These are phyloP conservation scores for Ctena decussata DNA, from an alignment of 2,888 invertebrate genomes.

Conservation along the genomic window DNA sequence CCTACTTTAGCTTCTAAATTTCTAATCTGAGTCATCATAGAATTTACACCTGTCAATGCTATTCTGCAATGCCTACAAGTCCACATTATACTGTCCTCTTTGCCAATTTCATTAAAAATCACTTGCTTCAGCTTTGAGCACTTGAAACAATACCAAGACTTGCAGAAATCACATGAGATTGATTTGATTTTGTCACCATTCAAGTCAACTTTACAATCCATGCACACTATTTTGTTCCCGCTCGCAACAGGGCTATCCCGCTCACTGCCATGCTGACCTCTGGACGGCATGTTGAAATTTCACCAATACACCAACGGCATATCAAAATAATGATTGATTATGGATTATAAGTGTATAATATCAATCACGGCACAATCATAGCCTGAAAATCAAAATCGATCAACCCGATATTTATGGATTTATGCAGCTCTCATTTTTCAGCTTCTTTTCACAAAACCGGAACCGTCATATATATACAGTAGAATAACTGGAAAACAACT, in stretches of 20 bases:
- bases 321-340: too few relatives aligned
- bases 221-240: neutral
- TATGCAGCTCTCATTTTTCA: too few relatives aligned
- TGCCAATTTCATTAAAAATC: neutral
- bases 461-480: too few relatives aligned
- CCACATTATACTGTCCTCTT: neutral
- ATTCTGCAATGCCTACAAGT: slow-evolving; percentile 1
- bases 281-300: too few relatives aligned
- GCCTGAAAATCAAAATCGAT: too few relatives aligned
- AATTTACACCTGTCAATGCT: neutral
- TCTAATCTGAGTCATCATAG: neutral
- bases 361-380: too few relatives aligned
- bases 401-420: too few relatives aligned
- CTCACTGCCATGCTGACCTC: too few relatives aligned
- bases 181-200: neutral
- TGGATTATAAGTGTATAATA: too few relatives aligned
- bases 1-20: neutral
- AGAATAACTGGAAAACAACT: too few relatives aligned
- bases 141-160: neutral
- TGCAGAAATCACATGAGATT: slow-evolving; percentile 5
- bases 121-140: neutral
- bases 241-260: neutral
- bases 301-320: too few relatives aligned
- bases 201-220: neutral
- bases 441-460: too few relatives aligned